A percentile compares a stretch with the other conserved stretches of the same genome.
phyloP scores from a whole-genome alignment of 2,797 vertebrate genomes.

The Vireo griseus region DNA sequence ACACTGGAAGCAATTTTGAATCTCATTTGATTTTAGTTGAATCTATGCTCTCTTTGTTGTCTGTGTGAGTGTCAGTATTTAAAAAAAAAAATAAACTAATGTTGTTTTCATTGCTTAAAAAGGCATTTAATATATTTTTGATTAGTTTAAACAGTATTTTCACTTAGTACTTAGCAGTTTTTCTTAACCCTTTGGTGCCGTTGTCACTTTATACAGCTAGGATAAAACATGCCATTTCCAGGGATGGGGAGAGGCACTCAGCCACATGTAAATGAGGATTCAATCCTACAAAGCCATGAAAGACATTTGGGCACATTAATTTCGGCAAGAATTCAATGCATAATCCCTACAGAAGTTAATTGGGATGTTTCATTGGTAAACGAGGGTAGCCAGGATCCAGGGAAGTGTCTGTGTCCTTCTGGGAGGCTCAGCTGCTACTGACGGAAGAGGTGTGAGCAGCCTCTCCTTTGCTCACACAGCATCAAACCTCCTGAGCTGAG shows the following conservation, averaged over 20 bases:
- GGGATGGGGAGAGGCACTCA: not conserved
- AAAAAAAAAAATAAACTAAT: not conserved
- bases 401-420: not conserved
- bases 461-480: not conserved
- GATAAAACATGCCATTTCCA: not conserved
- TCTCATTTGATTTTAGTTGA: slow-evolving; percentile 40
- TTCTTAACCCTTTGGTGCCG: not conserved
- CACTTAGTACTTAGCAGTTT: not conserved
- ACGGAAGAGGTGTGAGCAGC: not conserved
- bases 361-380: not conserved
- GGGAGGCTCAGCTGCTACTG: not conserved
- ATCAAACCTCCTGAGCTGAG: not conserved
- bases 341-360: slow-evolving; percentile 14
- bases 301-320: not conserved
- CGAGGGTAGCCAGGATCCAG: not conserved
- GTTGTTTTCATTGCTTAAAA: not conserved
- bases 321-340: not conserved
- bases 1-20: slow-evolving; percentile 19
- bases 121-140: not conserved
- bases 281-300: not conserved
- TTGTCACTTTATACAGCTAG: rapidly evolving
- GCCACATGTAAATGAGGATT: not conserved
- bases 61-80: not conserved
- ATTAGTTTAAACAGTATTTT: not conserved
- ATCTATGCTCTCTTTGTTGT: slow-evolving; percentile 33